These are phyloP conservation scores for Hyphantria cunea DNA, from an alignment of 1,140 invertebrate species.

Conservation along the genomic window DNA sequence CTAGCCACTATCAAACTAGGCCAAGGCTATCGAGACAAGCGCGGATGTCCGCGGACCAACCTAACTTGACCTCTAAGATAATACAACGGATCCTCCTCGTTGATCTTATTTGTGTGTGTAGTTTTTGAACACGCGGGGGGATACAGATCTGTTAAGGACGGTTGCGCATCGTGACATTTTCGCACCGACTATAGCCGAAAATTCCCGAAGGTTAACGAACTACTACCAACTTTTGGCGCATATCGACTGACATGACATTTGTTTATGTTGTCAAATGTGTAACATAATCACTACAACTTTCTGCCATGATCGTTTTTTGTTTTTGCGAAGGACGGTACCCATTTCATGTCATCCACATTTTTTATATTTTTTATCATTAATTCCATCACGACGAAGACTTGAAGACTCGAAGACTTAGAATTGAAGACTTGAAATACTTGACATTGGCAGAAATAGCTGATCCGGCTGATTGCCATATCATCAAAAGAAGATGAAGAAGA, in stretches of 20 bases:
- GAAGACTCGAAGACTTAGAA: too few species aligned
- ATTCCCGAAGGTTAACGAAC: slow-evolving; percentile 17
- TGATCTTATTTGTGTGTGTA: background rate
- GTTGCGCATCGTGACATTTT: slow-evolving; percentile 28
- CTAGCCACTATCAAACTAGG: slow-evolving; percentile 63
- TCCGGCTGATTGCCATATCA: too few species aligned
- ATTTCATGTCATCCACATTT: too few species aligned
- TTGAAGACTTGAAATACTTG: too few species aligned
- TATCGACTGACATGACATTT: slow-evolving; percentile 30
- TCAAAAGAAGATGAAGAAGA: too few species aligned
- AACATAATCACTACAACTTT: background rate
- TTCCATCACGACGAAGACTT: too few species aligned
- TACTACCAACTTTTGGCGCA: slow-evolving; percentile 5
- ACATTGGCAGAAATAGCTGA: too few species aligned
- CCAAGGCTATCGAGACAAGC: slow-evolving; percentile 54
- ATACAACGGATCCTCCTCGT: slow-evolving; percentile 29
- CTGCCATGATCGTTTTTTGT: too few species aligned
- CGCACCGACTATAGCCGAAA: slow-evolving; percentile 19
- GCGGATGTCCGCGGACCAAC: slow-evolving; percentile 46
- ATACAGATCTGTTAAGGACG: slow-evolving; percentile 7
- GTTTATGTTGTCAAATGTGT: slow-evolving; percentile 18
- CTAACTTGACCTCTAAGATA: slow-evolving; percentile 53
- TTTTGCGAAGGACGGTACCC: too few species aligned
- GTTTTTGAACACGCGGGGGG: slow-evolving; percentile 4
- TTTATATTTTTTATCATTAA: too few species aligned